Evolutionary conservation across 1,140 invertebrate species (phyloP).

Genomic region (Atta colombica): DNA sequence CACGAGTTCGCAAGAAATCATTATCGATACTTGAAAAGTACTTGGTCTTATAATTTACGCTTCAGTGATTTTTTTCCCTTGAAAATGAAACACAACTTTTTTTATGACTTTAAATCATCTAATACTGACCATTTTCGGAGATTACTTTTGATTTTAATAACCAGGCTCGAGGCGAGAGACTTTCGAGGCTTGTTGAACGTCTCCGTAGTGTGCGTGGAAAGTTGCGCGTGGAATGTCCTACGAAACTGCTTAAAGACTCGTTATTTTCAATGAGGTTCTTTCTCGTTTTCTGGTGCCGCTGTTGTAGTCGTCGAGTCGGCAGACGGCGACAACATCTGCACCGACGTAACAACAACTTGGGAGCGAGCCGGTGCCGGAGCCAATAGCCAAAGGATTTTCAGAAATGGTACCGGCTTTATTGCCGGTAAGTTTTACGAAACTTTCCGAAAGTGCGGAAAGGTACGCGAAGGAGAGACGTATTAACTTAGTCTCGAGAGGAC

Average conservation of each 20-base stretch:
- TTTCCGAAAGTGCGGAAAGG: constrained; percentile 45
- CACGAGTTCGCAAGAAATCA: constrained; percentile 35
- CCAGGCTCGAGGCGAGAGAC: background rate
- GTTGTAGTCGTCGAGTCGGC: constrained; percentile 9
- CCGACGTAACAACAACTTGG: constrained; percentile 68
- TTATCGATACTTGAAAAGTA: constrained; percentile 53
- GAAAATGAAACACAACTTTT: constrained; percentile 7
- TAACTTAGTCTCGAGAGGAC: constrained; percentile 51
- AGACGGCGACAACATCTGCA: constrained; percentile 7
- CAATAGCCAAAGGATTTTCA: constrained; percentile 61
- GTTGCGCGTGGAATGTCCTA: constrained; percentile 34
- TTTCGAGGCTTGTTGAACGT: constrained; percentile 24
- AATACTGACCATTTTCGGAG: constrained; percentile 23
- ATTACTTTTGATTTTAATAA: constrained; percentile 66
- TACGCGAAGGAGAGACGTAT: constrained; percentile 56
- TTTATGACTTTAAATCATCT: constrained; percentile 13
- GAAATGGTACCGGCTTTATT: constrained; percentile 66
- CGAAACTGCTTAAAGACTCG: constrained; percentile 55
- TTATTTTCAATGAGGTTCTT: constrained; percentile 71
- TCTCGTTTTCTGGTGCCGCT: constrained; percentile 38
- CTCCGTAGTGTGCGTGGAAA: background rate
- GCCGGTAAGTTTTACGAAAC: constrained; percentile 72
- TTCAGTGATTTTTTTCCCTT: too few relatives aligned
- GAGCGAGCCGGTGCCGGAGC: constrained; percentile 49
- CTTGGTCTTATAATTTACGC: constrained; percentile 5